Base-by-base conservation (phyloP, 2,888 invertebrate species). In the Linyphia triangularis region DNA sequence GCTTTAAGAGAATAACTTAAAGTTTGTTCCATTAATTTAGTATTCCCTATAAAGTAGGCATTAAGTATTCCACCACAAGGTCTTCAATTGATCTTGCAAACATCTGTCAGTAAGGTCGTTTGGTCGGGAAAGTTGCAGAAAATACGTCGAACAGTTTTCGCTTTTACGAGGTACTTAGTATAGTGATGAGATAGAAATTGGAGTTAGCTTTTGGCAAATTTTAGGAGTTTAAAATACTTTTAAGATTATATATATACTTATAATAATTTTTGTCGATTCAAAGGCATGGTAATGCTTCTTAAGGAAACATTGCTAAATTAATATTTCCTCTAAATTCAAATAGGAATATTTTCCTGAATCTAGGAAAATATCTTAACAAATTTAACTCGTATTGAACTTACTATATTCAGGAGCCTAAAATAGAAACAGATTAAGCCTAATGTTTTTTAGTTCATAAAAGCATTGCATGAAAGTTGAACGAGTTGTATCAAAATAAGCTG, bases 71-170 rank as follows among this genome's bases (percentile, higher is more conserved):
- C 33, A n/a, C 19, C 19, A 24, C 13, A 13, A 63, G 9, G 26
- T 63, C 33, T 67, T 33, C 30, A 30, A 67, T 30, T 67, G 67
- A 67, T 67, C 67, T 67, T 30, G 28, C n/a, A 19, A 67, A 67
- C 67, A 67, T 67, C 67, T 67, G 67, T 33, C 33, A 19, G 19
- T 30, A 33, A 67, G 67, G 67, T 67, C 67, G 67, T 67, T 67
- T 33, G 33, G 33, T 30, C 19, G 33, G 16, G 28, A 33, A 67
- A 33, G 22, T 63, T 67, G 19, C 9, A 59, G 59, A 59, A 59
- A 59, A 59, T 67, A 5, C 51, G 9, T 3, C 51, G 13, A 51
- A 51, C 51, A 51, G 51, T 5, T 51, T 16, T n/a, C n/a, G 51
- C 51, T 51, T 51, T 51, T 51, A 51, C 51, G 51, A 51, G 51